These are phyloP conservation scores for Acronicta psi DNA, from an alignment of 2,888 invertebrate species.

Conservation along the genomic window DNA sequence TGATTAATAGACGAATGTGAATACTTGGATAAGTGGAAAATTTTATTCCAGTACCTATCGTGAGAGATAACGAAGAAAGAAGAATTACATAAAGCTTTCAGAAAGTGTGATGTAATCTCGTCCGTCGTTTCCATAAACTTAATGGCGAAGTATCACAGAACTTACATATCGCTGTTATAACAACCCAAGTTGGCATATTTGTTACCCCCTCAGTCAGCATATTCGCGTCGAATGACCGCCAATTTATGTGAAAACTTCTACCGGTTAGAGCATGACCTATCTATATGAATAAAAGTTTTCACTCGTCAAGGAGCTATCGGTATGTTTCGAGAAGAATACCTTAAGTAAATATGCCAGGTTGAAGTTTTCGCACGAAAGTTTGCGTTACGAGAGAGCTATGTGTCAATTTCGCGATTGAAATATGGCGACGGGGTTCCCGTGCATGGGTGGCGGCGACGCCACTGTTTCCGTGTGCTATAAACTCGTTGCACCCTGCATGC, in stretches of 20 bases:
- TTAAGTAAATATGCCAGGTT: constrained; percentile 87
- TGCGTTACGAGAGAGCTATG: constrained; percentile 79
- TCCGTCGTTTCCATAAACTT: constrained; percentile 88
- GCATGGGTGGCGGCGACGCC: constrained; percentile 88
- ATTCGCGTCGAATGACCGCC: constrained; percentile 89
- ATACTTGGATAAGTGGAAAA: constrained; percentile 63
- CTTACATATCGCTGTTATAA: constrained; percentile 89
- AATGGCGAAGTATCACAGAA: constrained; percentile 88
- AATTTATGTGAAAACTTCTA: constrained; percentile 88
- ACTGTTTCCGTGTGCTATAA: constrained; percentile 88
- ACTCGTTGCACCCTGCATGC: constrained; percentile 71
- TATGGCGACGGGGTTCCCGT: constrained; percentile 76
- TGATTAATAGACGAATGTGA: constrained; percentile 77
- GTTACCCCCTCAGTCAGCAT: constrained; percentile 89
- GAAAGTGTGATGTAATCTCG: constrained; percentile 88
- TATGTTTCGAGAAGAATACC: constrained; percentile 81
- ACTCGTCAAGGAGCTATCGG: constrained; percentile 85
- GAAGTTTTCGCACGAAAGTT: constrained; percentile 84
- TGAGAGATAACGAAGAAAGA: constrained; percentile 74
- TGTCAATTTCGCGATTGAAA: constrained; percentile 87
- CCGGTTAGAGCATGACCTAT: constrained; percentile 86
- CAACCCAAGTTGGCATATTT: constrained; percentile 89
- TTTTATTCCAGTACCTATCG: constrained; percentile 67
- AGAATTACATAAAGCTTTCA: constrained; percentile 87
- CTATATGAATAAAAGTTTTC: constrained; percentile 85